These are phyloP conservation scores for Haliaeetus leucogaster DNA, from an alignment of 2,113 vertebrate genomes.

Conservation along the genomic window DNA sequence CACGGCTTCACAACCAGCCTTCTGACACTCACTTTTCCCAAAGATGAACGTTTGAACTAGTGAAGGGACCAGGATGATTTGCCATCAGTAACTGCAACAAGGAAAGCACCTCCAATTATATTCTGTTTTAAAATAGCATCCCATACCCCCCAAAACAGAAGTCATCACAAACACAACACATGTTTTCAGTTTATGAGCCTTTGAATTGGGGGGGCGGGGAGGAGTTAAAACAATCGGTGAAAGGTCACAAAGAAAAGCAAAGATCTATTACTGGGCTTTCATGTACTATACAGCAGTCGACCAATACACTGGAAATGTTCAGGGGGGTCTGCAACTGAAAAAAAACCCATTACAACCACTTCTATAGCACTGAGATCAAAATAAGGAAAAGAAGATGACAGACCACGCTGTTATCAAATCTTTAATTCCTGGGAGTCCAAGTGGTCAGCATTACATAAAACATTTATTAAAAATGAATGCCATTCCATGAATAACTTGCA, in stretches of 20 bases:
- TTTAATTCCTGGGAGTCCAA: neutral
- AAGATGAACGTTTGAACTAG: neutral
- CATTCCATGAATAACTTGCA: conserved; percentile 26
- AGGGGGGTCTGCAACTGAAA: neutral
- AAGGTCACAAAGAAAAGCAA: neutral
- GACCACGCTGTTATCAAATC: neutral
- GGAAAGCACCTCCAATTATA: neutral
- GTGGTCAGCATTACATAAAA: neutral
- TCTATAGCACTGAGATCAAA: neutral
- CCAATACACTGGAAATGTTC: neutral
- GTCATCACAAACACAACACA: rapidly evolving
- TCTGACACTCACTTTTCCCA: neutral
- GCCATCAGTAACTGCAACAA: neutral
- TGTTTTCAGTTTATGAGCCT: neutral
- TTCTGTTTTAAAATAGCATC: neutral
- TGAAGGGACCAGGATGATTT: neutral
- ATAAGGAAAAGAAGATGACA: neutral
- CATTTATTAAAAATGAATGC: neutral
- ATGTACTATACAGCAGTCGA: neutral
- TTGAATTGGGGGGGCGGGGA: neutral
- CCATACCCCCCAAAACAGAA: neutral
- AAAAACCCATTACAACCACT: neutral
- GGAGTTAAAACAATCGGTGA: neutral
- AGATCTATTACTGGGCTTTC: neutral
- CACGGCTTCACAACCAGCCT: neutral